Evolutionary conservation across 2,113 vertebrate genomes (phyloP).

Genomic region (Tyrannus savana): DNA sequence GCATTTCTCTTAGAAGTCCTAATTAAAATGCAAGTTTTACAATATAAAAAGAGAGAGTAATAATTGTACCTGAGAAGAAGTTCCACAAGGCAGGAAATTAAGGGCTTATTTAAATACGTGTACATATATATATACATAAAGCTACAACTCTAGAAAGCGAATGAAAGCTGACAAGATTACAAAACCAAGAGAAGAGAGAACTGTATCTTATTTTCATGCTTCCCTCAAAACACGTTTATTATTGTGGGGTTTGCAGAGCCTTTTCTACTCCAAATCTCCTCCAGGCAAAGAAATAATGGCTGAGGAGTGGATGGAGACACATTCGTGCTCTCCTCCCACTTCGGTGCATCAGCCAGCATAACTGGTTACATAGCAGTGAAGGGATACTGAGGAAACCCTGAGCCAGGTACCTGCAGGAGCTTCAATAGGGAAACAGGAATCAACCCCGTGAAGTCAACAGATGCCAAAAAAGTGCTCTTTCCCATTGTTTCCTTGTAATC

Average conservation of each 20-base stretch:
- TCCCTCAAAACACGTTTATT: background rate
- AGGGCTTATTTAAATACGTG: background rate
- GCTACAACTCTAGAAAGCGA: background rate
- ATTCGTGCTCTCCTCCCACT: background rate
- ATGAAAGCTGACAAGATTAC: background rate
- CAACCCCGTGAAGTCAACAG: background rate
- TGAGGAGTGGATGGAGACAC: background rate
- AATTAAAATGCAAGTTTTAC: background rate
- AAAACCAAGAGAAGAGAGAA: background rate
- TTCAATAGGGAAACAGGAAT: background rate
- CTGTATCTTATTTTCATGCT: background rate
- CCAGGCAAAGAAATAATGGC: background rate
- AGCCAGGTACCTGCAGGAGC: background rate
- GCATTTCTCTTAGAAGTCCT: background rate
- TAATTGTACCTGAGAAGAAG: background rate
- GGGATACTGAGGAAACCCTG: background rate
- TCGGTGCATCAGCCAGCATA: fast-evolving
- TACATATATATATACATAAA: fast-evolving
- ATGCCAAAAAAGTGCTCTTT: background rate
- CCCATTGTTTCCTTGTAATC: background rate
- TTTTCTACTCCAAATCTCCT: background rate
- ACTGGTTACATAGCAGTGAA: fast-evolving
- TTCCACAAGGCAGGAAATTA: background rate
- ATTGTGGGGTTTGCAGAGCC: background rate
- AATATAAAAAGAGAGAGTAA: background rate